Evolutionary conservation across 2,888 invertebrate species (phyloP).

Genomic region (Harmothoe impar): DNA sequence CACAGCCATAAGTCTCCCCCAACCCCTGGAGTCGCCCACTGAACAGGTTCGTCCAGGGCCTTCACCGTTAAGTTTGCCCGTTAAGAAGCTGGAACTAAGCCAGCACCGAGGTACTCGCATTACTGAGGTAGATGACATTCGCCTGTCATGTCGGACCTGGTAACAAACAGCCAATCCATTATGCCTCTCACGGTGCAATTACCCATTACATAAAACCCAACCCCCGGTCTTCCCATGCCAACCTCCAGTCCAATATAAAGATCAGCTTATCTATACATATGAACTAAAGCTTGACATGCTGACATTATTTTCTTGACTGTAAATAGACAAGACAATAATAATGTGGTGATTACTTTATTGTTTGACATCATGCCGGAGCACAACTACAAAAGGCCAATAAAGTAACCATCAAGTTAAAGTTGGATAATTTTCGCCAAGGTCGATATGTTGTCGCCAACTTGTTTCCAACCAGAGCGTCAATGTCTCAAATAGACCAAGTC

Average conservation of each 20-base stretch:
- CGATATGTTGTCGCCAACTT: too few relatives aligned
- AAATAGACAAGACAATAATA: too few relatives aligned
- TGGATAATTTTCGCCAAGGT: too few relatives aligned
- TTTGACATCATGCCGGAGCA: neutral
- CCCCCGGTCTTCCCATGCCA: neutral
- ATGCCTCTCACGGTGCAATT: slow-evolving; percentile 10
- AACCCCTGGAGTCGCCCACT: neutral
- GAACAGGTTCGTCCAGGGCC: neutral
- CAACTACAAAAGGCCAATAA: neutral
- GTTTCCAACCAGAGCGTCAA: too few relatives aligned
- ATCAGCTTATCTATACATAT: neutral
- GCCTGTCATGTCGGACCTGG: neutral
- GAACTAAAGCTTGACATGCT: too few relatives aligned
- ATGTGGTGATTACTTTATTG: too few relatives aligned
- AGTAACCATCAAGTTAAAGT: too few relatives aligned
- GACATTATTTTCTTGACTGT: too few relatives aligned
- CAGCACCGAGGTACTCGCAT: slow-evolving; percentile 31
- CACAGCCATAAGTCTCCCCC: slow-evolving; percentile 32
- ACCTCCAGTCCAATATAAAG: neutral
- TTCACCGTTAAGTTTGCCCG: slow-evolving; percentile 1
- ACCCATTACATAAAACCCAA: neutral
- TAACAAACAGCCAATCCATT: slow-evolving; percentile 5
- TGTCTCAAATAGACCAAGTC: too few relatives aligned
- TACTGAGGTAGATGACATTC: neutral
- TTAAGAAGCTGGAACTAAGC: neutral